phyloP scores from a whole-genome alignment of 2,888 invertebrate species.

The Drepana falcataria region DNA sequence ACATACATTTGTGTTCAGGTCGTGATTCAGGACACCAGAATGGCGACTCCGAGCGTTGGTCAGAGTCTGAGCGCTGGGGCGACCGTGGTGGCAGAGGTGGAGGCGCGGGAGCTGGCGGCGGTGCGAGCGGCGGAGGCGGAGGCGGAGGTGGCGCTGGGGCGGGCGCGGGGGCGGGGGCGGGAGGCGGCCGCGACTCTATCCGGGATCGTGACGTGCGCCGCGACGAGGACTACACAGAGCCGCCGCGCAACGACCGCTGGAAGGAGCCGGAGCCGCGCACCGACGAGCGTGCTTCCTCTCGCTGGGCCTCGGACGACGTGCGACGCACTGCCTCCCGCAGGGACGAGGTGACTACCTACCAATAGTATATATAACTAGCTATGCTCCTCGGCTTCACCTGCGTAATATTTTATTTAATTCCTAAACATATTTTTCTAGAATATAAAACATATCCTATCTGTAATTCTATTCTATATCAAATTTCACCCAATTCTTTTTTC shows the following conservation, averaged over 20 bases:
- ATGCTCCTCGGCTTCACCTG: too few relatives aligned
- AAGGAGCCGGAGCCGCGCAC: conserved; percentile 75
- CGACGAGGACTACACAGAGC: conserved; percentile 53
- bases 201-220: conserved; percentile 43
- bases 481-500: too few relatives aligned
- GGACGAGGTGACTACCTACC: conserved; percentile 48
- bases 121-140: conserved; percentile 4
- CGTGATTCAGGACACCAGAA: conserved; percentile 72
- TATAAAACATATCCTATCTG: too few relatives aligned
- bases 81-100: conserved; percentile 40
- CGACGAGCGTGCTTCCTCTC: conserved; percentile 58
- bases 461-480: too few relatives aligned
- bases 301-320: conserved; percentile 70
- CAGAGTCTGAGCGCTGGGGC: conserved; percentile 46
- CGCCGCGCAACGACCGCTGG: conserved; percentile 81
- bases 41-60: conserved; percentile 72
- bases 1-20: conserved; percentile 32
- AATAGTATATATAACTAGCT: too few relatives aligned
- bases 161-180: conserved; percentile 41
- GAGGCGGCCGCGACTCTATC: conserved; percentile 15
- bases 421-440: too few relatives aligned
- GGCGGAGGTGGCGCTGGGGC: conserved; percentile 31
- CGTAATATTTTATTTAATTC: too few relatives aligned
- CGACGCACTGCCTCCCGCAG: conserved; percentile 65
- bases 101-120: conserved; percentile 27